phyloP scores from a whole-genome alignment of 1,140 invertebrate species.

The Caenorhabditis briggsae region DNA sequence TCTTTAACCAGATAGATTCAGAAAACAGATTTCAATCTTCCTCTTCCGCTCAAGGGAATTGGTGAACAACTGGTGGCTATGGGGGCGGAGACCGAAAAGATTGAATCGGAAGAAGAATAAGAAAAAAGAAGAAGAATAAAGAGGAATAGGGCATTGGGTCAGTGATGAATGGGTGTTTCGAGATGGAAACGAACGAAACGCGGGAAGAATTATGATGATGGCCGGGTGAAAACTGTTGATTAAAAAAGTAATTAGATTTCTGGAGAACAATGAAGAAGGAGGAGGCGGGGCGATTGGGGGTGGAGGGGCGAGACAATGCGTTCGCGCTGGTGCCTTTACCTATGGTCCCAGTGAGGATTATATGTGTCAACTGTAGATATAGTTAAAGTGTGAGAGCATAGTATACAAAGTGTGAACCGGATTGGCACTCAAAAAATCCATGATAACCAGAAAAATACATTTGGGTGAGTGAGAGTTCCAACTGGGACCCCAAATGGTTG shows the following conservation, averaged over 20 bases:
- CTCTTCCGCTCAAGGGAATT: conserved; percentile 51
- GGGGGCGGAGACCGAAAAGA: conserved; percentile 18
- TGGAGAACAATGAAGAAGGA: background rate
- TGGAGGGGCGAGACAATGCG: too few species aligned
- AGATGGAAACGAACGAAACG: conserved; percentile 8
- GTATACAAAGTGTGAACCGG: background rate
- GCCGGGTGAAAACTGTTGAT: conserved; percentile 35
- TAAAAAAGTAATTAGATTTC: conserved; percentile 19
- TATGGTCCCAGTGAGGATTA: too few species aligned
- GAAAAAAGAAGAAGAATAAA: background rate
- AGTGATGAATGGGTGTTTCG: conserved; percentile 46
- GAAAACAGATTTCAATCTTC: conserved; percentile 29
- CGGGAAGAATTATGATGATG: conserved; percentile 39
- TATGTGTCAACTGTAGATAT: too few species aligned
- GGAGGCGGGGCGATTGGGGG: too few species aligned
- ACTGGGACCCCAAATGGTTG: too few species aligned
- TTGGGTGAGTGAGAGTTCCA: too few species aligned
- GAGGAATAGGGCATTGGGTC: conserved; percentile 47
- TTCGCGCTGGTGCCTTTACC: too few species aligned
- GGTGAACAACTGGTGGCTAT: conserved; percentile 47
- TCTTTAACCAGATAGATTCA: background rate
- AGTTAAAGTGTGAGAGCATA: too few species aligned
- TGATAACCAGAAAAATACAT: background rate
- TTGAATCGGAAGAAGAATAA: conserved; percentile 39
- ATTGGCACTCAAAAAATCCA: background rate